Evolutionary conservation across 2,113 vertebrate genomes (phyloP).

Genomic region (Bubalus kerabau): DNA sequence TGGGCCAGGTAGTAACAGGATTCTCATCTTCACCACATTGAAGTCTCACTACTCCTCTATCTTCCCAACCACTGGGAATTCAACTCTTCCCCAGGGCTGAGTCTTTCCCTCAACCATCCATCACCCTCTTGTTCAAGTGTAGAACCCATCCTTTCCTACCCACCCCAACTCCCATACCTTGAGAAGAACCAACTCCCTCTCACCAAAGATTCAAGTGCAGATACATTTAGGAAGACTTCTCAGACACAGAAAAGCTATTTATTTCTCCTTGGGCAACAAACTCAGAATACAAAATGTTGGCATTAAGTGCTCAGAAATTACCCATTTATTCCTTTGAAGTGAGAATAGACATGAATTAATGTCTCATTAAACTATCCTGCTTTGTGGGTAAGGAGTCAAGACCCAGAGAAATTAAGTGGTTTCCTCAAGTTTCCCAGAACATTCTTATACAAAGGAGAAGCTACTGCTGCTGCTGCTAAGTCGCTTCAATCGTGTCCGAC

Average conservation of each 20-base stretch:
- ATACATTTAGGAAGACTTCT: neutral
- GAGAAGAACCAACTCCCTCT: neutral
- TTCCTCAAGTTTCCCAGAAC: neutral
- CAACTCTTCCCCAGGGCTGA: neutral
- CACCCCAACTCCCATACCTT: neutral
- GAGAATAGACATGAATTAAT: neutral
- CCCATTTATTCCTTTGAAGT: neutral
- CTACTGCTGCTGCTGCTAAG: neutral
- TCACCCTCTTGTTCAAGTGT: neutral
- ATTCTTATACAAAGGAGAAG: neutral
- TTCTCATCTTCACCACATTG: accelerated
- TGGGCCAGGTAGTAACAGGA: neutral
- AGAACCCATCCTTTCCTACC: neutral
- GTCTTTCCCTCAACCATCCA: neutral
- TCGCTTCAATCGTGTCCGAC: accelerated
- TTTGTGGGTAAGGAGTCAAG: neutral
- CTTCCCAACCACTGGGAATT: neutral
- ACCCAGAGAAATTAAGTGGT: neutral
- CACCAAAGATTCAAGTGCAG: neutral
- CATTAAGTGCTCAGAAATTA: neutral
- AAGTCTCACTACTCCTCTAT: neutral
- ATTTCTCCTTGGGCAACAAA: neutral
- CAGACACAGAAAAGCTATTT: neutral
- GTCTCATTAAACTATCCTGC: neutral
- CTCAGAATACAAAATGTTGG: neutral